phyloP scores from a whole-genome alignment of 2,113 vertebrate species.

The Lutjanus erythropterus region DNA sequence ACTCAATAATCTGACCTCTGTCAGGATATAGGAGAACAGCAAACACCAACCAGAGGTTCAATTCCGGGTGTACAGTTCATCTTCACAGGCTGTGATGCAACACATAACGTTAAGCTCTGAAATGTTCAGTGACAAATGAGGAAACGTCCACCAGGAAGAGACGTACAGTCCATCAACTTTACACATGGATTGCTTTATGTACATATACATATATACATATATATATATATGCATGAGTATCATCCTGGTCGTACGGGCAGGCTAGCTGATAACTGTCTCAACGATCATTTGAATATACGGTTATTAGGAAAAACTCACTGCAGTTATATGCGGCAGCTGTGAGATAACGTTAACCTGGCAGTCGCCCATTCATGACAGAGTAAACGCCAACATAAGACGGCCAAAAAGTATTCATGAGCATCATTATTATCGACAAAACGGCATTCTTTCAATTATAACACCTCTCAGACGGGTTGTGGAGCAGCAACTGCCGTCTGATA shows the following conservation, averaged over 20 bases:
- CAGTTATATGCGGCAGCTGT: constrained; percentile 62
- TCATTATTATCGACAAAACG: not conserved
- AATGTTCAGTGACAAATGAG: constrained; percentile 12
- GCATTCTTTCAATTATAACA: not conserved
- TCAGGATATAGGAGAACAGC: constrained; percentile 20
- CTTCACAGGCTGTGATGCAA: constrained; percentile 48
- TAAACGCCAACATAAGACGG: not conserved
- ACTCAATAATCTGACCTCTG: constrained; percentile 54
- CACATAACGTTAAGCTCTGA: constrained; percentile 21
- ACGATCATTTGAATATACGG: constrained; percentile 25
- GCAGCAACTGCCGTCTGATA: not conserved
- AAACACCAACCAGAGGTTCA: constrained; percentile 29
- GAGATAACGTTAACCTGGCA: constrained; percentile 29
- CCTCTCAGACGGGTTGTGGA: not conserved
- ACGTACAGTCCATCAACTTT: not conserved
- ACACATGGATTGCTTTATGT: not conserved
- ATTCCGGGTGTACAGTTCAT: constrained; percentile 25
- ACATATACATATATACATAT: too few species aligned
- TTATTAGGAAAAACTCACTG: constrained; percentile 40
- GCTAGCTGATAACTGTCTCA: not conserved
- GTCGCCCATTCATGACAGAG: constrained; percentile 38
- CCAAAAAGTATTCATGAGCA: constrained; percentile 19
- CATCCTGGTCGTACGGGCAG: not conserved
- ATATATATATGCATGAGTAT: too few species aligned
- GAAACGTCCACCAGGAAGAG: constrained; percentile 22